Evolutionary conservation across 1,140 invertebrate genomes (phyloP).

Genomic region (Melitaea cinxia): DNA sequence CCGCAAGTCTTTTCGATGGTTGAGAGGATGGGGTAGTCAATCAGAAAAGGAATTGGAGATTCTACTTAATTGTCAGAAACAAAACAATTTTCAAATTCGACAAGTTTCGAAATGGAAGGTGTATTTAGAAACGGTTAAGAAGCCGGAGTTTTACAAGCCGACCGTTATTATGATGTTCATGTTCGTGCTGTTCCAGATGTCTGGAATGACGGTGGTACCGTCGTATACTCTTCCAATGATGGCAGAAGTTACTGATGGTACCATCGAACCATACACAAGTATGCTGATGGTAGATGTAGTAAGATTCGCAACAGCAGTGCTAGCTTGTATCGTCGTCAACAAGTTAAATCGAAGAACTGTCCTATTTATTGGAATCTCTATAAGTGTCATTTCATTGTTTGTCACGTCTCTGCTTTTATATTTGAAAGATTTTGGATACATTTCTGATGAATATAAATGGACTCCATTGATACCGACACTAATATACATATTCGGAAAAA

Average conservation of each 20-base stretch:
- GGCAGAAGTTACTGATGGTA: conserved; percentile 56
- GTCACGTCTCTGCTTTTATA: conserved; percentile 56
- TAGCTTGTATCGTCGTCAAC: conserved; percentile 67
- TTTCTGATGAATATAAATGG: conserved; percentile 66
- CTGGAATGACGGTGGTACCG: conserved; percentile 72
- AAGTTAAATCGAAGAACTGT: conserved; percentile 63
- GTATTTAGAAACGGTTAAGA: conserved; percentile 46
- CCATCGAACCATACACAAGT: conserved; percentile 55
- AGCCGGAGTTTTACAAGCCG: conserved; percentile 73
- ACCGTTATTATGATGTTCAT: conserved; percentile 76
- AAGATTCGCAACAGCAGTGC: conserved; percentile 59
- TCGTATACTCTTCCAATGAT: conserved; percentile 72
- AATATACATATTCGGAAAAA: conserved; percentile 70
- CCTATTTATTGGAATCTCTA: conserved; percentile 61
- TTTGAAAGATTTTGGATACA: conserved; percentile 59
- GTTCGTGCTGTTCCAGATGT: conserved; percentile 73
- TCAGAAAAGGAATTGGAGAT: conserved; percentile 68
- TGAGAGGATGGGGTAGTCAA: conserved; percentile 54
- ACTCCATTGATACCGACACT: conserved; percentile 62
- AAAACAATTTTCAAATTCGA: conserved; percentile 18
- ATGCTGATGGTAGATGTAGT: conserved; percentile 73
- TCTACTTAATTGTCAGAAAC: conserved; percentile 60
- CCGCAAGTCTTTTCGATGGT: conserved; percentile 62
- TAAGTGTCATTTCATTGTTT: conserved; percentile 59
- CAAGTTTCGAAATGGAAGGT: conserved; percentile 49